phyloP scores from a whole-genome alignment of 1,140 invertebrate genomes.

The Chionoecetes opilio region DNA sequence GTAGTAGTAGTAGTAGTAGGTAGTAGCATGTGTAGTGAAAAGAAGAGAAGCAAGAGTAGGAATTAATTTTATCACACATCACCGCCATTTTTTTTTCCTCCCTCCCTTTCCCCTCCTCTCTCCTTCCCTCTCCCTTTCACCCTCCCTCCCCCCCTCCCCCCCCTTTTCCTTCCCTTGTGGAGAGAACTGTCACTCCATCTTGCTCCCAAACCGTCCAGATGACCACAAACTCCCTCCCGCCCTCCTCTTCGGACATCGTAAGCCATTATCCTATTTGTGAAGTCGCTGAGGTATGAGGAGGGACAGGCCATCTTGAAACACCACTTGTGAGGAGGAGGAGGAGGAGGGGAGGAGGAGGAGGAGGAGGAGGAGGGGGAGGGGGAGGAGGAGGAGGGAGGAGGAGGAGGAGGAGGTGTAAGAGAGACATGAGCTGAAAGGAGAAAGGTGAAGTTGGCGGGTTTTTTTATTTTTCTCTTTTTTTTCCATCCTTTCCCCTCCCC shows the following conservation, averaged over 20 bases:
- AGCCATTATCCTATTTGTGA: conserved; percentile 75
- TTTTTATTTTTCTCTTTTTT: conserved; percentile 1
- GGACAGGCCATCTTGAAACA: conserved; percentile 17
- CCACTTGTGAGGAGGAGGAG: neutral
- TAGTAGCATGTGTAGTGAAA: no score
- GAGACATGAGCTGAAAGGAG: neutral
- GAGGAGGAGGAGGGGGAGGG: neutral
- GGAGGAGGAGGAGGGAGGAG: no score
- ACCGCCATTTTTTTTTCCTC: neutral
- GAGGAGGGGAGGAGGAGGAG: neutral
- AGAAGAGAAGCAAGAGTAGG: neutral
- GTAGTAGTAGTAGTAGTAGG: neutral
- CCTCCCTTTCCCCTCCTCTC: neutral
- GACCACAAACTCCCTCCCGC: neutral
- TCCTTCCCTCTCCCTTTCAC: neutral
- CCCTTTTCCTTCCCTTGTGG: neutral
- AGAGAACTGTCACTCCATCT: conserved; percentile 8
- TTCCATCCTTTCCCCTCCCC: neutral
- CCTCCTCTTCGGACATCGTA: conserved; percentile 52
- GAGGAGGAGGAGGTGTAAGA: neutral
- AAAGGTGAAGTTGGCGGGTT: neutral
- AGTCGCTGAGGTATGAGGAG: conserved; percentile 51
- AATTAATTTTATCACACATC: neutral
- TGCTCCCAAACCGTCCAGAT: neutral
- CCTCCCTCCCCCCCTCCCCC: neutral